Base-by-base conservation (phyloP, 2,113 vertebrate species). In the Centrocercus urophasianus region DNA sequence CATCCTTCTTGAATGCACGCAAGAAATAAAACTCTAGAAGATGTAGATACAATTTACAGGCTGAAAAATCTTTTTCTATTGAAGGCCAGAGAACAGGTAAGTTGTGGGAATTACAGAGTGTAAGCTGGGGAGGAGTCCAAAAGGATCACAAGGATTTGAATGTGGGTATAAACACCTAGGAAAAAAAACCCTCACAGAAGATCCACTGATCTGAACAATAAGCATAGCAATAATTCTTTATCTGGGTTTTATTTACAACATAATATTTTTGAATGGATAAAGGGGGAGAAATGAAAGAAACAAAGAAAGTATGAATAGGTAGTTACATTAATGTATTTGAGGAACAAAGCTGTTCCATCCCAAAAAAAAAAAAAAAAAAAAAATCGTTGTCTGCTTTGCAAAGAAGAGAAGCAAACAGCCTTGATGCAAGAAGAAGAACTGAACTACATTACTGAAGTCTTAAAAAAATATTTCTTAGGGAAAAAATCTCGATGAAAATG, bases 91-190 rank as follows among this genome's bases (percentile, higher is more conserved):
- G 8, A 47, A 34, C 1, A 50, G 6, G 18, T 70, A 47, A 66
- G 57, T 70, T 24, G 48, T 1, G 2, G 5, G 9, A 47, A 27
- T 76, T 24, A 72, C 14, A 47, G 27, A 32, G 14, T 20, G 7
- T 38, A 77, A 50, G 69, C 11, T 14, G 8, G 76, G 17, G 13
- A 8, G 40, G 48, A 24, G 19, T 64, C 17, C 50, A 34, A 45
- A 64, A 40, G 17, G 42, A 52, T 10, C 38, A 11, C 21, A n/a
- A 3, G 21, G 34, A 74, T 10, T 73, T 38, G 64, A 64, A 72
- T 19, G 79, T 0, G 1, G 16, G 19, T 61, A 38, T 71, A n/a
- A 30, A 10, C 8, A 45, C 2, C 12, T 7, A 45, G 27, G 45
- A 80, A 67, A 73, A 83, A 73, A 80, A 71, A 67, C 16, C 16